Evolutionary conservation across 2,113 vertebrate species (phyloP).

Genomic region (Setophaga petechia): DNA sequence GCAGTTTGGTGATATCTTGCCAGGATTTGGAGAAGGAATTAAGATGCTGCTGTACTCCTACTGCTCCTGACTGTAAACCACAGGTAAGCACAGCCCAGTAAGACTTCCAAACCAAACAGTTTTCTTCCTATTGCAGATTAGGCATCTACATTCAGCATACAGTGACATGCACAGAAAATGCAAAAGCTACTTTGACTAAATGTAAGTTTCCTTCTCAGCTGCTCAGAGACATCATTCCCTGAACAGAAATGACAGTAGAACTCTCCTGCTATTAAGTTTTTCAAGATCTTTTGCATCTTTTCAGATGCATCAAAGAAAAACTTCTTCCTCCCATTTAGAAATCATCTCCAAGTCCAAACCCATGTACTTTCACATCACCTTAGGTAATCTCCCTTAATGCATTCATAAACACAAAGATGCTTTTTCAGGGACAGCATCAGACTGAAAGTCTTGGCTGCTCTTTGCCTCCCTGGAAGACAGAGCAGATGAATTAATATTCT

Average conservation of each 20-base stretch:
- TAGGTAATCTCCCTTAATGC: background rate
- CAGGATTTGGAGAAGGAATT: background rate
- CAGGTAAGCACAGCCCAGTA: background rate
- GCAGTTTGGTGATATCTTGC: background rate
- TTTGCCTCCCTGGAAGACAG: background rate
- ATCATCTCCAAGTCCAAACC: background rate
- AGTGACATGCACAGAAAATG: background rate
- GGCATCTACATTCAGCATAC: background rate
- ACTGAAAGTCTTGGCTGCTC: background rate
- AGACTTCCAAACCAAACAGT: background rate
- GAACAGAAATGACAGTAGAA: background rate
- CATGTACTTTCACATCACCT: constrained; percentile 6
- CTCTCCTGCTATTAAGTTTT: background rate
- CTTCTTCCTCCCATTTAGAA: background rate
- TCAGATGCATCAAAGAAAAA: background rate
- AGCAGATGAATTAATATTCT: background rate
- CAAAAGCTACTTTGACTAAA: background rate
- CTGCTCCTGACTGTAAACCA: background rate
- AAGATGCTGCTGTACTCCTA: background rate
- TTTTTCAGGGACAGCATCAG: constrained; percentile 1
- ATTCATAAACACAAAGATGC: constrained; percentile 5
- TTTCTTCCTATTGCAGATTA: background rate
- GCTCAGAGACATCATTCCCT: background rate
- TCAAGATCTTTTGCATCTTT: background rate
- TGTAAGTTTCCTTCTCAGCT: background rate